A percentile compares a stretch with the other conserved stretches of the same genome.
Conservation (phyloP, 2,113 vertebrate species). For the Nothocercus julius region DNA sequence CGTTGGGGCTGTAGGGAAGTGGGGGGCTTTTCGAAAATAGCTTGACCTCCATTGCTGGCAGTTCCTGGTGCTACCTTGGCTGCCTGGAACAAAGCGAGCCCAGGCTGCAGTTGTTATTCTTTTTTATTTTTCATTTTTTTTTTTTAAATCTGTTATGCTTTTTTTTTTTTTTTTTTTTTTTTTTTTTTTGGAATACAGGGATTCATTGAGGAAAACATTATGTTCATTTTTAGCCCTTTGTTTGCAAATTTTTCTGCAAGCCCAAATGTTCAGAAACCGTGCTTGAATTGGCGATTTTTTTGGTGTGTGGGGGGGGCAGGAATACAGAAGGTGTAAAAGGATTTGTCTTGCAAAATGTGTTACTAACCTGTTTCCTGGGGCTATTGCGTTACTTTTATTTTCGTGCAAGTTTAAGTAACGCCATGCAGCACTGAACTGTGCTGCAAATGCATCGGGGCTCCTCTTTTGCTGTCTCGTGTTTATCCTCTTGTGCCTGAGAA, state of each 20-base stretch:
- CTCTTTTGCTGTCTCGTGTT: slow-evolving; percentile 57
- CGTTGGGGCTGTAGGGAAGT: slow-evolving; percentile 11
- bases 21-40: slow-evolving; percentile 64
- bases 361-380: neutral
- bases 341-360: slow-evolving; percentile 25
- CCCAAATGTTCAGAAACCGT: slow-evolving; percentile 69
- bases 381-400: slow-evolving; percentile 49
- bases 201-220: slow-evolving; percentile 64
- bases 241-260: slow-evolving; percentile 68
- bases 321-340: slow-evolving; percentile 53
- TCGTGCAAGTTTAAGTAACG: slow-evolving; percentile 41
- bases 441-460: slow-evolving; percentile 41
- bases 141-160: neutral
- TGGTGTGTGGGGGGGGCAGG: too few relatives aligned
- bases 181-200: slow-evolving; percentile 22
- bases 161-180: too few relatives aligned
- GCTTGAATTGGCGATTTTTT: slow-evolving; percentile 41
- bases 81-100: slow-evolving; percentile 45
- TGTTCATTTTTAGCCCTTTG: slow-evolving; percentile 68
- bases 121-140: neutral
- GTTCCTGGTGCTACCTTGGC: slow-evolving; percentile 37
- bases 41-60: slow-evolving; percentile 65
- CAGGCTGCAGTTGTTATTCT: neutral
- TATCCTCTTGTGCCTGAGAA: slow-evolving; percentile 68
- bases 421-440: slow-evolving; percentile 37